Base-by-base conservation (phyloP, 1,140 invertebrate species). In the Meloidogyne floridensis region DNA sequence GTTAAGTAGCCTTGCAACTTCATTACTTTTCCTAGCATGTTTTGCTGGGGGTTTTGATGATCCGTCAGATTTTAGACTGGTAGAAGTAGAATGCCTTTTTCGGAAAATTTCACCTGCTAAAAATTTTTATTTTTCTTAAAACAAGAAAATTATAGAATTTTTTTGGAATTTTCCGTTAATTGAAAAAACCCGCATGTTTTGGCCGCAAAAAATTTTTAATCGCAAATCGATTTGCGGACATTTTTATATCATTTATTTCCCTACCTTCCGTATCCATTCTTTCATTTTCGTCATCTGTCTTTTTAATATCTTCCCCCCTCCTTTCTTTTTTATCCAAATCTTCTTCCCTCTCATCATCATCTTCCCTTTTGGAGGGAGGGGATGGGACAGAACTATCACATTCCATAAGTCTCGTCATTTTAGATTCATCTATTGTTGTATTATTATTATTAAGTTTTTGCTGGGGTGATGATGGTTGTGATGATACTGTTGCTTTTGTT, bases 331-430 rank as follows among this genome's bases (percentile, higher is more conserved):
- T n/a, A 15, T 42, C 6, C 7, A 54, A 9, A 69, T 43, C n/a
- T 54, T 43, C 42, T 59, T 77, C 75, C 9, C n/a, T 56, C 8
- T 80, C 18, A 71, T 81, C 56, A 7, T 18, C 32, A 53, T 18
- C 53, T 80, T 20, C 9, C 59, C 76, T 11, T 65, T 53, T 79
- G 4, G 77, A 69, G 4, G 85, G 85, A 18, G 85, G 85, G 0
- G 86, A 87, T 18, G 85, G 85, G 5, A 86, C 85, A 8, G 85
- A 86, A 74, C 85, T 86, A 80, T 86, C 85, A 54, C 85, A 86
- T 80, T 86, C 85, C 85, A 86, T 86, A 47, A 65, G 77, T 11
- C 77, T 54, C 7, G 43, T 47, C 18, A 74, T 79, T 71, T 79
- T 79, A 47, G 69, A 20, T 72, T 79, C 77, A 71, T 65, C 59